Percentiles rank a stretch among this genome's conserved stretches.
These are phyloP conservation scores for Melipona quadrifasciata DNA, from an alignment of 1,140 invertebrate genomes.

Conservation along the genomic window DNA sequence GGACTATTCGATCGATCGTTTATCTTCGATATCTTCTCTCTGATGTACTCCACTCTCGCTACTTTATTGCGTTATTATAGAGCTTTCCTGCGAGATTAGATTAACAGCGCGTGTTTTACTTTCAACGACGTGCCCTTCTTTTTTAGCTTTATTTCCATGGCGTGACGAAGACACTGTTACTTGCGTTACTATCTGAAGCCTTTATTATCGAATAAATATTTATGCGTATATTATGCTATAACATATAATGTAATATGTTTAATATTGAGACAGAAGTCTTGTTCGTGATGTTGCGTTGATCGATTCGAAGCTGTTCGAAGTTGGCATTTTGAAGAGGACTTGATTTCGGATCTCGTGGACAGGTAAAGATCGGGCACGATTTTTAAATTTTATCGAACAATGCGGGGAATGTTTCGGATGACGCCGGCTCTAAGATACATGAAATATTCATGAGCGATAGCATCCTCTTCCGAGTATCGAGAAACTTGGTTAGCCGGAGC, in stretches of 20 bases:
- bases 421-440: constrained; percentile 6
- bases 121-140: not conserved
- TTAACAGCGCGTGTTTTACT: not conserved
- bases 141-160: not conserved
- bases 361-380: not conserved
- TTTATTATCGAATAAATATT: no score
- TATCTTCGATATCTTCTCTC: not conserved
- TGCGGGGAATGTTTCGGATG: not conserved
- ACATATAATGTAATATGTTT: no score
- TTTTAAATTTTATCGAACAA: not conserved
- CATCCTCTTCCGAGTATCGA: constrained; percentile 48
- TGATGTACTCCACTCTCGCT: not conserved
- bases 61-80: not conserved
- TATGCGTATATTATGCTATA: no score
- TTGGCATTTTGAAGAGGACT: not conserved
- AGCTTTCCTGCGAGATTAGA: not conserved
- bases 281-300: no score
- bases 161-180: not conserved
- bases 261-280: no score
- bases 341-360: not conserved
- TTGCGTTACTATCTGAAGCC: not conserved
- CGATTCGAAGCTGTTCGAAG: no score
- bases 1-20: not conserved
- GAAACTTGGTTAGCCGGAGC: constrained; percentile 49
- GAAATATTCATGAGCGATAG: constrained; percentile 45